phyloP scores from a whole-genome alignment of 2,113 vertebrate species.

The Chloroceryle aenea region DNA sequence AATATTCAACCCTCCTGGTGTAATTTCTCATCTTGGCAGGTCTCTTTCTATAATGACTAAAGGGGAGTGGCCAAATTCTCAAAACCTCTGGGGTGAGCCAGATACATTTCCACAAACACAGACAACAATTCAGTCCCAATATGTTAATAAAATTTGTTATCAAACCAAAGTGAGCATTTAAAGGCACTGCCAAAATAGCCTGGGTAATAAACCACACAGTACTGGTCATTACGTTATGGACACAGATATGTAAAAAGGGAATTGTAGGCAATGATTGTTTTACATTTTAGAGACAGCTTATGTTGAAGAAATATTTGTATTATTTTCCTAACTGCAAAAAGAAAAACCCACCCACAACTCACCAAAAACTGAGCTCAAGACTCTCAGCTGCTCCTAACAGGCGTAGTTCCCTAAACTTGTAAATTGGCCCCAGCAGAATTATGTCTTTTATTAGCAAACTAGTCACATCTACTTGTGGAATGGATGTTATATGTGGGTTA shows the following conservation, averaged over 20 bases:
- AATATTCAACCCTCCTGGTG: constrained; percentile 90
- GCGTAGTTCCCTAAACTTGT: neutral
- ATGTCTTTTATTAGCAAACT: neutral
- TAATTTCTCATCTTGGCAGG: constrained; percentile 99
- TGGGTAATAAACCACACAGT: neutral
- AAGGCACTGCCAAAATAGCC: neutral
- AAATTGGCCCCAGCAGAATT: neutral
- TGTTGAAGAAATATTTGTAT: neutral
- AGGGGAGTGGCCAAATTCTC: constrained; percentile 83
- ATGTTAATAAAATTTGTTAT: constrained; percentile 24
- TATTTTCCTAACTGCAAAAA: constrained; percentile 6
- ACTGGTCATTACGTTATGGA: neutral
- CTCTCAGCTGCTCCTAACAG: neutral
- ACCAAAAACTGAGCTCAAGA: neutral
- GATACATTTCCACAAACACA: constrained; percentile 69
- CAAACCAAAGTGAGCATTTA: neutral
- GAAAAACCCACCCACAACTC: neutral
- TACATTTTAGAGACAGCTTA: neutral
- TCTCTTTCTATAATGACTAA: constrained; percentile 90
- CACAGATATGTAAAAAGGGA: neutral
- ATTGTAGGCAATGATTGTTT: neutral
- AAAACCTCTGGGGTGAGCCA: constrained; percentile 78
- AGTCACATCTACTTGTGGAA: neutral
- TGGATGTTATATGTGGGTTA: neutral
- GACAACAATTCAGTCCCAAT: constrained; percentile 68